Evolutionary conservation across 1,140 invertebrate species (phyloP), one percentile per base, ranked within the genome.

Genomic region (Pogonognathellus flavescens): DNA sequence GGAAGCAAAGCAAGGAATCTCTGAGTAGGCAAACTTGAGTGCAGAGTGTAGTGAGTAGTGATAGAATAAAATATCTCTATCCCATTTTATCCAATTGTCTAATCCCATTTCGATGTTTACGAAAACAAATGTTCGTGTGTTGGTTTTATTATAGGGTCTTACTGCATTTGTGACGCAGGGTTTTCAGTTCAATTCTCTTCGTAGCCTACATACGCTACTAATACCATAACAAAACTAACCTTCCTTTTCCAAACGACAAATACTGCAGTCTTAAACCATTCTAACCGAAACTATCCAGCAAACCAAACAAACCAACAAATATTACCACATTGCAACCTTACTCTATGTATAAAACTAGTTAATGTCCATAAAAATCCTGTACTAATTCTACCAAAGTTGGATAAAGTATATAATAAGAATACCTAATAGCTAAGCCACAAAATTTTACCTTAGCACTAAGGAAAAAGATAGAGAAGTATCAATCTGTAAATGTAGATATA

Each of bases 81-180:
- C 22, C 59, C 41, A 76, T 76, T 76, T 14, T 76, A 76, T 76
- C 70, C 41, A 50, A 76, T 76, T 76, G 31, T 76, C 70, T 76
- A 49, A 76, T 76, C 70, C 70, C 70, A 50, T 76, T 76, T 76
- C 70, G 41, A 76, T 76, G 70, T 76, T 76, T 76, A 76, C 70
- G 41, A 76, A 49, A 76, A 76, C 70, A 76, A 76, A 76, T 76
- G 70, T 76, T 76, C 13, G 16, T 62, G 59, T 62, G 18, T 20
- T 20, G 16, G n/a, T 49, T 18, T 49, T 16, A 18, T 16, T 13
- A 31, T 76, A 76, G 70, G 8, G 11, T 50, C 41, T 76, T 76
- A 76, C 62, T 66, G 62, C 62, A 66, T 76, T 76, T 76, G 41
- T 76, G 70, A 76, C 70, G 70, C 70, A 76, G 25, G 41, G 25